Percentiles rank a stretch among this genome's conserved stretches.
Conservation (phyloP, 2,113 vertebrate species). For the Cyprinodon brontotheroides region DNA sequence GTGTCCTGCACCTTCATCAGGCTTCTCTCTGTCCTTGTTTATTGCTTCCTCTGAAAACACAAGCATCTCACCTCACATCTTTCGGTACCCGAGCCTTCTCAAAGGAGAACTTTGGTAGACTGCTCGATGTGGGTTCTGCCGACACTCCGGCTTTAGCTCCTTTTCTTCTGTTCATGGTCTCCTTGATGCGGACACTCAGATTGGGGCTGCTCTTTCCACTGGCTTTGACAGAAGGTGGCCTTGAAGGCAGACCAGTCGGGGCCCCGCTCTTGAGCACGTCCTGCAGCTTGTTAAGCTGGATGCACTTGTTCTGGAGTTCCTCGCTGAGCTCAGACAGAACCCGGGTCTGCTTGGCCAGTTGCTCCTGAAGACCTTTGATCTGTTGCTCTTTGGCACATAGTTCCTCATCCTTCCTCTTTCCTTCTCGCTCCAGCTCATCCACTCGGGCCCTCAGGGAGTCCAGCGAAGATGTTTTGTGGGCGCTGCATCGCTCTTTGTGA, state of each 20-base stretch:
- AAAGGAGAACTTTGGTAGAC: slow-evolving; percentile 85
- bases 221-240: slow-evolving; percentile 66
- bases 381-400: slow-evolving; percentile 77
- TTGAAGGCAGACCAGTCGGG: background rate
- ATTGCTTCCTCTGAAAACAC: background rate
- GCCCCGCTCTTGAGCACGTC: slow-evolving; percentile 74
- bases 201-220: slow-evolving; percentile 66
- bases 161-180: slow-evolving; percentile 80
- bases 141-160: slow-evolving; percentile 94
- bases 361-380: slow-evolving; percentile 83
- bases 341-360: slow-evolving; percentile 81
- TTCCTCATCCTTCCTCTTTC: slow-evolving; percentile 84
- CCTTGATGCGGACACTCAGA: slow-evolving; percentile 70
- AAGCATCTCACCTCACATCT: slow-evolving; percentile 84
- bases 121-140: slow-evolving; percentile 87
- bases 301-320: slow-evolving; percentile 86
- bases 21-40: background rate
- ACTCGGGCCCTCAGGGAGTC: slow-evolving; percentile 80
- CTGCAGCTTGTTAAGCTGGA: slow-evolving; percentile 88
- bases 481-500: slow-evolving; percentile 32
- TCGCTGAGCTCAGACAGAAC: slow-evolving; percentile 84
- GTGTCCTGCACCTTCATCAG: slow-evolving; percentile 1
- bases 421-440: slow-evolving; percentile 84
- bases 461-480: slow-evolving; percentile 39
- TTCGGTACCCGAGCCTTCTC: slow-evolving; percentile 89